Base-by-base conservation (phyloP, 2,797 vertebrate genomes). In the Amphiprion clarkii region DNA sequence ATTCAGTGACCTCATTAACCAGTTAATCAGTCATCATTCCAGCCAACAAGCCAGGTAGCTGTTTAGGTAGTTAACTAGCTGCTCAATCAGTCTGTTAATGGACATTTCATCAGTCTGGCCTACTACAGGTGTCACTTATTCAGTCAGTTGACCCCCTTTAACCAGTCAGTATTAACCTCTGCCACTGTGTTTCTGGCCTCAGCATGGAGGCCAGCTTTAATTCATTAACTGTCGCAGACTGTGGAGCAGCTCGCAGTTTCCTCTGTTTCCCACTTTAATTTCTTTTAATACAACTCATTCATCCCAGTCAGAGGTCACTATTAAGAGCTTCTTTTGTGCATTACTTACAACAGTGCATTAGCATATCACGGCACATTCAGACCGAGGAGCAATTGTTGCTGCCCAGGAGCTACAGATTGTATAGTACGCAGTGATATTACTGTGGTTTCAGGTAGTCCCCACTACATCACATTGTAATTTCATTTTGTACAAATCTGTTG, bases 141-240 rank as follows among this genome's bases (percentile, higher is more conserved):
- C 36, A 60, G 56, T 72, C 57, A 27, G 60, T 29, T 46, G 25
- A 23, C 58, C 73, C 27, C 52, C 19, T 74, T 67, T 62, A 85
- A 74, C 68, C 62, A 65, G 55, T 67, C 79, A 77, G 57, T 86
- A 66, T 84, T 71, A 84, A 77, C 81, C 79, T 72, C 80, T 86
- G 74, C 74, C 89, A 87, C 88, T 93, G 90, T 92, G 90, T 87
- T 85, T 81, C 76, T 83, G 78, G 71, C 68, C 71, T 52, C 76
- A 84, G 77, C 68, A 27, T 76, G 65, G 74, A 79, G 67, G 70
- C 75, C 81, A 59, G 67, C 78, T 87, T 46, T 82, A 72, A 77
- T 87, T 86, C 76, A 81, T 74, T 59, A 75, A 71, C 62, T 59
- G 76, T 67, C 64, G 63, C 60, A 81, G 57, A 57, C 74, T 81